Evolutionary conservation across 2,113 vertebrate genomes (phyloP), one percentile per base, ranked within the genome.

Genomic region (Phocoena sinus): DNA sequence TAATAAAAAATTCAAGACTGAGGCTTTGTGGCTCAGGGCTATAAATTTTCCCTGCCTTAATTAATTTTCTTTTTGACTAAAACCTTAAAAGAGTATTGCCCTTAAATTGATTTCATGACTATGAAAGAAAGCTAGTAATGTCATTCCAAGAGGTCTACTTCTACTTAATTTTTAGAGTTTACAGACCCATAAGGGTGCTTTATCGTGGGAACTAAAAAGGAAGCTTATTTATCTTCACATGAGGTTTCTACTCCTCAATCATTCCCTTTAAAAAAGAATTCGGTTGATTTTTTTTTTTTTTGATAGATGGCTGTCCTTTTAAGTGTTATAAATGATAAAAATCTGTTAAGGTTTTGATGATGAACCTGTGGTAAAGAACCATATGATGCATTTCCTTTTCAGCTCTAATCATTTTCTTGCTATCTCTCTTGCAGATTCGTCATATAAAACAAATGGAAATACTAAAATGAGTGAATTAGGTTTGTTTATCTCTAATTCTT

Each of bases 391-490:
- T 94, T 98, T 98, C 91, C 96, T 97, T 96, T 97, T 71, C 26
- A 91, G 89, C 83, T 68, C 80, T 97, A 89, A 98, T 96, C 31
- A 8, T 86, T 92, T 76, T 86, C 62, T 97, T 95, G 11, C 44
- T 79, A 13, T 92, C 56, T 97, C 50, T 97, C 89, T 97, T 97
- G 38, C 96, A 98, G 98, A 97, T 91, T 84, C 33, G 6, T 33
- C 85, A 38, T 96, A 93, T 87, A 88, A 62, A 84, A 97, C 87
- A 96, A 96, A 83, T 88, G 97, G 89, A 97, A 89, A 8, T 88
- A 85, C 87, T 96, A 87, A 92, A 53, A 76, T 56, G 83, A 96
- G n/a, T 93, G 91, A 96, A 86, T 21, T 97, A 96, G 97, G 80
- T 91, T 68, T 4, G 91, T 91, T 68, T 70, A 33, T 76, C 60